A percentile compares a stretch with the other conserved stretches of the same genome.
Conservation (phyloP, 2,888 invertebrate species). For the Syritta pipiens region DNA sequence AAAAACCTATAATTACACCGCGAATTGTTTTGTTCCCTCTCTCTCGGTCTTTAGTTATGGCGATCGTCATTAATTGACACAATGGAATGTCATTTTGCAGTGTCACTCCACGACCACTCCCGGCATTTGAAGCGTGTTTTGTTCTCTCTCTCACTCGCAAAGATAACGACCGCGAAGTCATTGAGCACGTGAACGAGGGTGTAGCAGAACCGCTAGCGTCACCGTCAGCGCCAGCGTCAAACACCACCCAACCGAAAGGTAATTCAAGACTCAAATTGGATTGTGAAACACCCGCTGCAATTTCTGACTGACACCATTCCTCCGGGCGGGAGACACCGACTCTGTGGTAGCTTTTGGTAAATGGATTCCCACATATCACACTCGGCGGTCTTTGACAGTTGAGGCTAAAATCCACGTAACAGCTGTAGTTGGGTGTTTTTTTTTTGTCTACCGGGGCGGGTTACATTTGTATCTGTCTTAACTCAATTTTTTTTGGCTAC, state of each 20-base stretch:
- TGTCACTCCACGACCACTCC: constrained; percentile 48
- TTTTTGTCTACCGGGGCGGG: not conserved
- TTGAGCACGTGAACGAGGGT: constrained; percentile 35
- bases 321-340: not conserved
- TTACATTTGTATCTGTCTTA: not conserved
- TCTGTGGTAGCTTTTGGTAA: constrained; percentile 20
- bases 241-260: constrained; percentile 12
- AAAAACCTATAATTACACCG: constrained; percentile 1
- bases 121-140: constrained; percentile 16
- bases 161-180: constrained; percentile 21
- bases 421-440: constrained; percentile 5
- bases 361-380: constrained; percentile 27
- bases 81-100: constrained; percentile 44
- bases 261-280: constrained; percentile 47
- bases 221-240: not conserved
- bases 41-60: constrained; percentile 2
- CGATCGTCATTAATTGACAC: constrained; percentile 37
- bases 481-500: constrained; percentile 48
- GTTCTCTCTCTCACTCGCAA: too few relatives aligned
- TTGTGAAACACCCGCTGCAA: constrained; percentile 50
- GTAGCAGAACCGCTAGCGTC: constrained; percentile 15
- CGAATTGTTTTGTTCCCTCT: constrained; percentile 5
- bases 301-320: constrained; percentile 53
- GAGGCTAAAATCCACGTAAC: constrained; percentile 24
- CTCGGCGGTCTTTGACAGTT: not conserved